phyloP scores from a whole-genome alignment of 2,113 vertebrate genomes.

The Danionella cerebrum region DNA sequence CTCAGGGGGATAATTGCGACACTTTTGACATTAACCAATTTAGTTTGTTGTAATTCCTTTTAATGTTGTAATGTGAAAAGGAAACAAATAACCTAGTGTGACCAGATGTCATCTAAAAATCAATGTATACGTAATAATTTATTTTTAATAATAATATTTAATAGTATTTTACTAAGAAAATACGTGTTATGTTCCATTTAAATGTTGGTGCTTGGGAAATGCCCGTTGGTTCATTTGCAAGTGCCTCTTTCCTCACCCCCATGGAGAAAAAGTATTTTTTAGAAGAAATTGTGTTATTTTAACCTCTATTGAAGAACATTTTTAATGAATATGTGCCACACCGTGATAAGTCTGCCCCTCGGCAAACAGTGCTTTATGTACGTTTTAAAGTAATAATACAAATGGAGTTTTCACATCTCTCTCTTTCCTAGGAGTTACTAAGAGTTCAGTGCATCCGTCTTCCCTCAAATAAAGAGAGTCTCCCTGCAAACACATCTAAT shows the following conservation, averaged over 20 bases:
- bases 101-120: too few species aligned
- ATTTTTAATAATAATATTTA: too few species aligned
- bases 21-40: too few species aligned
- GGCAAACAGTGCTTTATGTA: conserved; percentile 20
- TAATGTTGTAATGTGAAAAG: too few species aligned
- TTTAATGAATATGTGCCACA: conserved; percentile 7
- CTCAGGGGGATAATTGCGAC: too few species aligned
- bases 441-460: conserved; percentile 43
- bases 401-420: conserved; percentile 19
- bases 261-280: background rate
- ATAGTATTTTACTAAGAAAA: too few species aligned
- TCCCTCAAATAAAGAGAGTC: conserved; percentile 40
- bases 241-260: background rate
- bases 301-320: background rate
- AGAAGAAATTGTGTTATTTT: background rate
- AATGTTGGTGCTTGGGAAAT: too few species aligned
- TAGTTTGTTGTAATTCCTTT: too few species aligned
- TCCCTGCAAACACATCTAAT: conserved; percentile 35
- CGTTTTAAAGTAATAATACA: conserved; percentile 34
- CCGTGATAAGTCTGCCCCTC: background rate
- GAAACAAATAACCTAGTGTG: too few species aligned
- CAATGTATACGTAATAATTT: too few species aligned
- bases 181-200: too few species aligned
- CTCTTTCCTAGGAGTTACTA: conserved; percentile 27
- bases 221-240: background rate